Evolutionary conservation across 1,140 invertebrate genomes (phyloP).

Genomic region (Cherax quadricarinatus): DNA sequence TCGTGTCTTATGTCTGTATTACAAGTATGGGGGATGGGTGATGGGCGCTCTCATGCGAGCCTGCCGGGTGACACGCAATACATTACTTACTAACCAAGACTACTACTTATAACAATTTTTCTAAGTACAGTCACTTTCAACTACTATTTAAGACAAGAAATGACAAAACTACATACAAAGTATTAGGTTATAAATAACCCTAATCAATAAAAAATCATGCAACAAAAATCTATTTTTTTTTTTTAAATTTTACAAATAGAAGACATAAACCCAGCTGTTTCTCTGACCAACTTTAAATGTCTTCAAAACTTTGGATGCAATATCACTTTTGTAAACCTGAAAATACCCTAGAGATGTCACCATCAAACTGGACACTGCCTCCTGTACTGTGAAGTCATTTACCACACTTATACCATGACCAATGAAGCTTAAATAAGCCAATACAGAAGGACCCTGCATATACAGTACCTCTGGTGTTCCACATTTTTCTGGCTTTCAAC

Average conservation of each 20-base stretch:
- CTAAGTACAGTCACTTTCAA: conserved; percentile 49
- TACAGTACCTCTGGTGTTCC: too few species aligned
- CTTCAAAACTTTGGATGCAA: not conserved
- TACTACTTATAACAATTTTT: conserved; percentile 47
- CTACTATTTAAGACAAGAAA: conserved; percentile 45
- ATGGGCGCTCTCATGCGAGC: not conserved
- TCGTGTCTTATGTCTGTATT: too few species aligned
- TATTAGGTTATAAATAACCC: not conserved
- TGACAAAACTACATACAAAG: conserved; percentile 48
- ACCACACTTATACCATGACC: too few species aligned
- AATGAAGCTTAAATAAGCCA: too few species aligned
- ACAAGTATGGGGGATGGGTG: too few species aligned
- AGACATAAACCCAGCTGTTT: not conserved
- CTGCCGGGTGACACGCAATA: not conserved
- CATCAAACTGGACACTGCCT: not conserved
- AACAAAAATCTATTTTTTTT: not conserved
- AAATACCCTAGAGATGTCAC: not conserved
- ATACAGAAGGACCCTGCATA: too few species aligned
- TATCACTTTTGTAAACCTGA: not conserved
- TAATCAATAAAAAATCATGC: not conserved
- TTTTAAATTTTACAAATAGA: not conserved
- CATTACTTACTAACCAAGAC: conserved; percentile 47
- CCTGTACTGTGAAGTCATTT: not conserved
- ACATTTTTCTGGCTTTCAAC: too few species aligned
- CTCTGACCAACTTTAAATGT: not conserved